Evolutionary conservation across 2,888 invertebrate species (phyloP).

Genomic region (Drosophila engyochracea): DNA sequence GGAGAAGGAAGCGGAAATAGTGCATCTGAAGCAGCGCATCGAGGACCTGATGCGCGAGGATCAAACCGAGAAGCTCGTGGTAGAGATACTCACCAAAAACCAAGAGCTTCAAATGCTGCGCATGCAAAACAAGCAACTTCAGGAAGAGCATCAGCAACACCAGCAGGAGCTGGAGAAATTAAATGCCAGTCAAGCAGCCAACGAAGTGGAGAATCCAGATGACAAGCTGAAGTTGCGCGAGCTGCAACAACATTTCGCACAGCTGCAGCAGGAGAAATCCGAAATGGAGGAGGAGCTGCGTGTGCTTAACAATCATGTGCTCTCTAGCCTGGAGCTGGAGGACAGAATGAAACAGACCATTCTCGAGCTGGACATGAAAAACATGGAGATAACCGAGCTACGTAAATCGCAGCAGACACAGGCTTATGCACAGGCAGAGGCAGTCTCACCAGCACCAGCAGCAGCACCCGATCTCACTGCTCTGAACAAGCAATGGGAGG

Average conservation of each 20-base stretch:
- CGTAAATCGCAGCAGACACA: constrained; percentile 65
- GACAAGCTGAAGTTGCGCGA: constrained; percentile 4
- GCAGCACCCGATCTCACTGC: constrained; percentile 57
- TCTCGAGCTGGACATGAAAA: constrained; percentile 83
- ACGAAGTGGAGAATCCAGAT: neutral
- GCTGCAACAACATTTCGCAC: constrained; percentile 67
- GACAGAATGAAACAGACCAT: constrained; percentile 82
- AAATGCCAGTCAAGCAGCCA: neutral
- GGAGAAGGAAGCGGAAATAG: constrained; percentile 83
- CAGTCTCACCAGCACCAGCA: neutral
- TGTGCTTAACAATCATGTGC: constrained; percentile 84
- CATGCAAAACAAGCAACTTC: constrained; percentile 85
- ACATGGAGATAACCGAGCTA: constrained; percentile 84
- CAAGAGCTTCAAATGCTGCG: constrained; percentile 85
- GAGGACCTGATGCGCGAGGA: constrained; percentile 86
- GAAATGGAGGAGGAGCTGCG: constrained; percentile 84
- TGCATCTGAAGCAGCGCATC: constrained; percentile 83
- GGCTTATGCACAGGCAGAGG: constrained; percentile 9
- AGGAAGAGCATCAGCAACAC: constrained; percentile 83
- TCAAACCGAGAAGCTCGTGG: constrained; percentile 83
- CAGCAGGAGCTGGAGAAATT: constrained; percentile 84
- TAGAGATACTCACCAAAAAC: constrained; percentile 84
- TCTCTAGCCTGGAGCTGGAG: constrained; percentile 82
- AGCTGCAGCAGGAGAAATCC: constrained; percentile 76
- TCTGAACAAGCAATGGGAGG: constrained; percentile 85